Percentiles rank a stretch among this genome's conserved stretches.
Evolutionary conservation across 2,797 vertebrate species (phyloP).

Genomic region (Propithecus perrieri): DNA sequence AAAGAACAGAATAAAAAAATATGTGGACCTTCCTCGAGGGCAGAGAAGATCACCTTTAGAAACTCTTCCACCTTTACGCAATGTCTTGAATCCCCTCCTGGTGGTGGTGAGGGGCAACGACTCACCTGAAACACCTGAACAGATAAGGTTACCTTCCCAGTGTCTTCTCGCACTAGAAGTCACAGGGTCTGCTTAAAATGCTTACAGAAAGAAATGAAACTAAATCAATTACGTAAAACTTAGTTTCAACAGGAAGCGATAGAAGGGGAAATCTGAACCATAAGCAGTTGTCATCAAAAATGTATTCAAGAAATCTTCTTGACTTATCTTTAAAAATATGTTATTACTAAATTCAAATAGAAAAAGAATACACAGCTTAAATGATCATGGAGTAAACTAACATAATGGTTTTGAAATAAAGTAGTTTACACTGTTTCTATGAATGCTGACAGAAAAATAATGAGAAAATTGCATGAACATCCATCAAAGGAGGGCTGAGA

Average conservation of each 20-base stretch:
- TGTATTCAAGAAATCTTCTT: background rate
- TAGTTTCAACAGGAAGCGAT: background rate
- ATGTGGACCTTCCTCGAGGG: background rate
- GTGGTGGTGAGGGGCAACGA: background rate
- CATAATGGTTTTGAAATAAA: background rate
- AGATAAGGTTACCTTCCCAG: accelerated
- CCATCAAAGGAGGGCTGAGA: background rate
- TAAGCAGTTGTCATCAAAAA: accelerated
- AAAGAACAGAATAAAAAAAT: background rate
- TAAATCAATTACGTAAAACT: accelerated
- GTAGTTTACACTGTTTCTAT: background rate
- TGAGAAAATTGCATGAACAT: background rate
- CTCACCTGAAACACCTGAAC: background rate
- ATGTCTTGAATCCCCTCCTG: background rate
- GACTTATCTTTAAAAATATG: background rate
- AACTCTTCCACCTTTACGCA: background rate
- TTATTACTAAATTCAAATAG: constrained; percentile 10
- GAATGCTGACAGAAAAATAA: background rate
- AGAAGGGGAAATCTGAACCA: accelerated
- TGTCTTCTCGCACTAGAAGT: background rate
- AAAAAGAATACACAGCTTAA: background rate
- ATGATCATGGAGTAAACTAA: background rate
- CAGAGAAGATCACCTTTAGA: background rate
- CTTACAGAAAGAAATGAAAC: background rate
- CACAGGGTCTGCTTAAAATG: background rate